Percentiles rank a stretch among this genome's conserved stretches.
Conservation (phyloP, 2,113 vertebrate genomes). For the Cathartes aura region DNA sequence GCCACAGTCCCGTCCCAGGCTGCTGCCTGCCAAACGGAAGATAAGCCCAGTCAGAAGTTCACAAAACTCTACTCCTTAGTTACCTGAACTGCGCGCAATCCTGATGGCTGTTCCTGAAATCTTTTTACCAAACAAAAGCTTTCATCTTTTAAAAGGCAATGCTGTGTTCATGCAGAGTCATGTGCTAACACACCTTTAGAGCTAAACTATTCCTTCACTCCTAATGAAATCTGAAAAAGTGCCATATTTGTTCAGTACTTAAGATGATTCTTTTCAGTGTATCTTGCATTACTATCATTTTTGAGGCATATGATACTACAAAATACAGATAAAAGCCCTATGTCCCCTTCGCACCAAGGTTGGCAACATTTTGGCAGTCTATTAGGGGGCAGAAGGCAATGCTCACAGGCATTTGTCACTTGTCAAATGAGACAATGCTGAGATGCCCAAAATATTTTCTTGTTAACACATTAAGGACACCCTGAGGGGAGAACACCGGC, state of each 20-base stretch:
- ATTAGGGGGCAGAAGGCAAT: neutral
- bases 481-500: neutral
- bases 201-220: neutral
- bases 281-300: neutral
- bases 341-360: fast-evolving
- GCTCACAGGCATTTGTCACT: neutral
- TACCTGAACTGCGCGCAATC: neutral
- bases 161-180: neutral
- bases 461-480: neutral
- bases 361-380: neutral
- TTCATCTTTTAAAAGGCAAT: neutral
- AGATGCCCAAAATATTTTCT: neutral
- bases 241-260: neutral
- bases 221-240: neutral
- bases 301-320: neutral
- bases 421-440: neutral
- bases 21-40: neutral
- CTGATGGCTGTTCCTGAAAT: neutral
- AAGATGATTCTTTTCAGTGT: neutral
- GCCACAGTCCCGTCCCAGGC: neutral
- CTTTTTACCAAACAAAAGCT: neutral
- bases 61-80: neutral
- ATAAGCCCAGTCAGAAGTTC: neutral
- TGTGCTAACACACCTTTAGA: neutral
- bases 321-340: neutral